Conservation (phyloP, 2,113 vertebrate species). For the Arenaria interpres region DNA sequence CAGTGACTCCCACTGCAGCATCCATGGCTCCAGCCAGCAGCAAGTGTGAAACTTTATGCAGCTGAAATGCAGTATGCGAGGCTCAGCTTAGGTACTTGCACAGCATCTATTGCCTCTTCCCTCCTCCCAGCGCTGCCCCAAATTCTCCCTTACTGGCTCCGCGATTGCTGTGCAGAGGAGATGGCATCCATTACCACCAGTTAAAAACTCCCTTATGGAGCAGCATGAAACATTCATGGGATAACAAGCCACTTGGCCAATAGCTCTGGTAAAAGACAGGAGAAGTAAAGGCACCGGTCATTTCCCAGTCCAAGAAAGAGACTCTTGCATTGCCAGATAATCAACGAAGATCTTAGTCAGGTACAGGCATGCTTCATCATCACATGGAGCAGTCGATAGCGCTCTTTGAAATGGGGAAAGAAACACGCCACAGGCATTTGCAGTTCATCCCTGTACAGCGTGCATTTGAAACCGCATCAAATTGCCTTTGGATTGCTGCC, state of each 20-base stretch:
- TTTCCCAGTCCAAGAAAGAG: not conserved
- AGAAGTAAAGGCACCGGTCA: not conserved
- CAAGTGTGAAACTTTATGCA: not conserved
- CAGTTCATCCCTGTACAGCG: not conserved
- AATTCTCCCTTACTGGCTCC: not conserved
- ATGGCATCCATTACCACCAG: not conserved
- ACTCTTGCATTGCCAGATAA: not conserved
- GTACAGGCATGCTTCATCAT: not conserved
- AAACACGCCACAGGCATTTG: not conserved
- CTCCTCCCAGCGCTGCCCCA: not conserved
- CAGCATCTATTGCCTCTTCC: not conserved
- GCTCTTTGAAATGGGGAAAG: not conserved
- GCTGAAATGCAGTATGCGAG: not conserved
- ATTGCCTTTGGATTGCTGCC: constrained; percentile 42
- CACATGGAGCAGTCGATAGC: not conserved
- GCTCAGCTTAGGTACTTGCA: not conserved
- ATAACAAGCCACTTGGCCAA: not conserved
- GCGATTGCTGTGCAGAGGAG: not conserved
- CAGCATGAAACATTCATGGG: not conserved
- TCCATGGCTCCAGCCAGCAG: not conserved
- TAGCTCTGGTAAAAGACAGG: not conserved
- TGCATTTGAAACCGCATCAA: not conserved
- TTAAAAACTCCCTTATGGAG: not conserved
- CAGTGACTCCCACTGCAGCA: not conserved
- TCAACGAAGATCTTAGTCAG: not conserved